A percentile compares a stretch with the other conserved stretches of the same genome.
These are phyloP conservation scores for Yponomeuta evonymella DNA, from an alignment of 2,888 invertebrate genomes.

Conservation along the genomic window DNA sequence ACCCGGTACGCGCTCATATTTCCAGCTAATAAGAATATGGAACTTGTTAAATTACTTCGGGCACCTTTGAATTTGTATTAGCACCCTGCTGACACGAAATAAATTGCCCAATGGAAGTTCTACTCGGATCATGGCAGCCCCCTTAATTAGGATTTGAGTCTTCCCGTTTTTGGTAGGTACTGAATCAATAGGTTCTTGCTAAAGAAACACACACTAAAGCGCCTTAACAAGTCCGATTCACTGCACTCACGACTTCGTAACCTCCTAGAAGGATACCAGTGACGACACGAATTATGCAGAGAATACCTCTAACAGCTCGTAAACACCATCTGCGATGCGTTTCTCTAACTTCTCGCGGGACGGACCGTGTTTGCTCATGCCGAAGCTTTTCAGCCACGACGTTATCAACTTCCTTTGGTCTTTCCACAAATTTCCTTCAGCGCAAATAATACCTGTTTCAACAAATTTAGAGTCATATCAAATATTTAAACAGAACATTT, in stretches of 20 bases:
- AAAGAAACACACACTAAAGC: too few species aligned
- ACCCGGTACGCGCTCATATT: constrained; percentile 33
- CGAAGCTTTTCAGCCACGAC: constrained; percentile 83
- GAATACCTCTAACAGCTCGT: constrained; percentile 77
- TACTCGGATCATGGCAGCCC: too few species aligned
- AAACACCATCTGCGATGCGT: constrained; percentile 78
- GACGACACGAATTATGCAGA: background rate
- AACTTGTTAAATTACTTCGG: constrained; percentile 21
- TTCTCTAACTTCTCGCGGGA: constrained; percentile 79
- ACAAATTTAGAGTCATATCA: background rate
- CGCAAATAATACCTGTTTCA: constrained; percentile 84
- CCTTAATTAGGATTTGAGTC: too few species aligned
- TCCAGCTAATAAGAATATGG: constrained; percentile 30
- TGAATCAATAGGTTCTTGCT: too few species aligned
- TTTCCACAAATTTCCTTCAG: constrained; percentile 88
- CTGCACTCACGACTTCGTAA: background rate
- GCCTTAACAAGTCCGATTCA: too few species aligned
- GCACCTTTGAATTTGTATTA: constrained; percentile 24
- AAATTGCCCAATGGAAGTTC: background rate
- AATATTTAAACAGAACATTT: background rate
- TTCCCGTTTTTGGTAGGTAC: too few species aligned
- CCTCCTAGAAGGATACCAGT: background rate
- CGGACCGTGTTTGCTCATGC: constrained; percentile 79
- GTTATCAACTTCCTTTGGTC: constrained; percentile 86
- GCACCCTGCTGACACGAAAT: background rate